Base-by-base conservation (phyloP, 1,140 invertebrate species). In the Drosophila oshimai region DNA sequence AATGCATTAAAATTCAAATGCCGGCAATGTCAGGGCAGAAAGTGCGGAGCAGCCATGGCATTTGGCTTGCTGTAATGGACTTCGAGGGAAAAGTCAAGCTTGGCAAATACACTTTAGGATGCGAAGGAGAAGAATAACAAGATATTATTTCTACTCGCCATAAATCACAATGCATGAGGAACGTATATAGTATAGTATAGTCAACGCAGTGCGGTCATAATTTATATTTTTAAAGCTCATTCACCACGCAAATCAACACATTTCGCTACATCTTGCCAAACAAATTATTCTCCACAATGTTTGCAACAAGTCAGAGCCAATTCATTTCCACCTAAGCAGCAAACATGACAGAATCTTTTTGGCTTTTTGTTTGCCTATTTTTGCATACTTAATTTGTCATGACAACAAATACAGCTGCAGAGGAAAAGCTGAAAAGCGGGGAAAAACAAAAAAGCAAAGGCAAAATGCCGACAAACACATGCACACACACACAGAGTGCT, bases 1-100 rank as follows among this genome's bases (percentile, higher is more conserved):
- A 79, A 45, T 84, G 80, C 80, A 75, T 68, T 61, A 26, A 49
- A 62, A 78, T 84, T 67, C 60, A 75, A 79, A 79, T 86, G 80
- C 70, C 74, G 79, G 58, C 79, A 78, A 78, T 78, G 79, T 74
- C 79, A 74, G 70, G 62, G 76, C 49, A 37, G 36, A 68, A 6
- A 42, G 10, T 6, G 18, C 10, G 4, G 28, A 17, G 22, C 26
- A 18, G 36, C 26, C 36, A 24, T 46, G 55, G 24, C 61, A 37
- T 46, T 64, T 46, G 13, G 26, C 37, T 39, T 46, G 44, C 4
- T 22, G 53, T 28, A 55, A 34, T 34, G 51, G 22, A 10, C 53
- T 13, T 26, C 17, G 20, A 34, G 13, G 28, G 24, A 31, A 61
- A 31, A 61, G 51, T 58, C 36, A 37, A 42, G 54, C 49, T 55